phyloP scores from a whole-genome alignment of 2,113 vertebrate species.

The Phrynocephalus versicolor region DNA sequence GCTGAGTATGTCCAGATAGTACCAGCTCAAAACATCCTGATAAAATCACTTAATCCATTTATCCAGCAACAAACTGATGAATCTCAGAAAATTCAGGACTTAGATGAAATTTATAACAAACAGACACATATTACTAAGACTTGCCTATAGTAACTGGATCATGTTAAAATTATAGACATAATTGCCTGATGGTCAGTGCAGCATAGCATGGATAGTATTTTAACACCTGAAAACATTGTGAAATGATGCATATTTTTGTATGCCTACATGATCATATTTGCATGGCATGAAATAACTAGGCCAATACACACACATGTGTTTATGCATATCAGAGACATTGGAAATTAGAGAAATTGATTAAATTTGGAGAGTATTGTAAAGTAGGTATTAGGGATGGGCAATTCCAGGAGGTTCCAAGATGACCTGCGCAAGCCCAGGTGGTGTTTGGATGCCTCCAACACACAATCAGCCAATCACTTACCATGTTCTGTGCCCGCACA shows the following conservation, averaged over 20 bases:
- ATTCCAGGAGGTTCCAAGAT: too few species aligned
- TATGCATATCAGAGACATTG: background rate
- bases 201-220: background rate
- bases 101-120: conserved; percentile 1
- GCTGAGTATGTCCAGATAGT: background rate
- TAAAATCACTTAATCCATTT: background rate
- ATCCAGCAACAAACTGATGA: background rate
- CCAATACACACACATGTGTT: background rate
- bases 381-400: background rate
- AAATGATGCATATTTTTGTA: background rate
- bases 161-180: background rate
- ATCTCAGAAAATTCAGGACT: background rate
- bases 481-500: too few species aligned
- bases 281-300: background rate
- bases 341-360: background rate
- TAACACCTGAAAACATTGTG: background rate
- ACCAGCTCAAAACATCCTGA: background rate
- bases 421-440: too few species aligned
- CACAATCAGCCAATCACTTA: too few species aligned
- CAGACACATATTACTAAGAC: background rate
- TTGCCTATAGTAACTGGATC: background rate
- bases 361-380: background rate
- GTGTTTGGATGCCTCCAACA: too few species aligned
- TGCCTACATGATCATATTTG: background rate
- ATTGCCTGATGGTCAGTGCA: background rate